Conservation (phyloP, 2,888 invertebrate species). For the Ennomos quercinarius region DNA sequence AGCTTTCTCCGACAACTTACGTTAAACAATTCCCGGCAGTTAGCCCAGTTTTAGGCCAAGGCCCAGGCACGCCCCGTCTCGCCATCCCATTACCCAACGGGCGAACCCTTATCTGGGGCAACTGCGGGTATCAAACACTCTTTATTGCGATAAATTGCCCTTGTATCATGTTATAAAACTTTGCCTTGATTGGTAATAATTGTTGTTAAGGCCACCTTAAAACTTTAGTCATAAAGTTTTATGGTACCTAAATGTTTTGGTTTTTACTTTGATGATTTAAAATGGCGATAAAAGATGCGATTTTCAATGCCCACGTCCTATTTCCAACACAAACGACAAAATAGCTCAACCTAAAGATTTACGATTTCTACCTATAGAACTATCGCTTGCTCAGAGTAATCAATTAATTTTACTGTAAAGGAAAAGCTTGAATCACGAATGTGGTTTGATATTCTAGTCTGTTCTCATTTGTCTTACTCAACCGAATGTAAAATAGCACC, state of each 20-base stretch:
- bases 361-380: no score
- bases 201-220: constrained; percentile 1
- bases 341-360: no score
- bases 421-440: no score
- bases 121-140: constrained; percentile 21
- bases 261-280: background rate
- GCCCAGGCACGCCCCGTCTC: constrained; percentile 24
- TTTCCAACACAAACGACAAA: no score
- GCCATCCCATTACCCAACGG: constrained; percentile 12
- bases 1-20: background rate
- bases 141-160: constrained; percentile 22
- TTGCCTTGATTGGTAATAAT: constrained; percentile 12
- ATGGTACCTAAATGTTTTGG: background rate
- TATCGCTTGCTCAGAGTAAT: no score
- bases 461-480: no score
- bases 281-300: no score
- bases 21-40: constrained; percentile 12
- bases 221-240: constrained; percentile 3
- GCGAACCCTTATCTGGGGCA: constrained; percentile 18
- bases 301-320: no score
- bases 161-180: constrained; percentile 16
- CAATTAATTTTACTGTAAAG: no score
- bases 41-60: constrained; percentile 26
- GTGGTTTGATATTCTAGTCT: no score
- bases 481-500: no score